Evolutionary conservation across 2,113 vertebrate species (phyloP).

Genomic region (Anarrhichthys ocellatus): DNA sequence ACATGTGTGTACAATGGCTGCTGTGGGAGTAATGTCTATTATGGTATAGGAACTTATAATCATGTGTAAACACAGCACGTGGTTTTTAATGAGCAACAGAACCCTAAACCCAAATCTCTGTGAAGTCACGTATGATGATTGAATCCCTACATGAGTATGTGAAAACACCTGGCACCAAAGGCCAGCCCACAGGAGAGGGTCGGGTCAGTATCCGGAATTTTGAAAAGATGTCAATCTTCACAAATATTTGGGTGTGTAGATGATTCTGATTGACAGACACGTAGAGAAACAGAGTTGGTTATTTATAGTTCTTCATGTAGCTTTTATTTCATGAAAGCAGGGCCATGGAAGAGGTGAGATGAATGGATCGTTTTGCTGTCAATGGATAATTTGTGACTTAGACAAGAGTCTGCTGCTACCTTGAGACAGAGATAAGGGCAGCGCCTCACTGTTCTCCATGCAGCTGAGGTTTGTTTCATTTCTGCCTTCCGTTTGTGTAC

Average conservation of each 20-base stretch:
- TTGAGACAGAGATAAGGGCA: slow-evolving; percentile 17
- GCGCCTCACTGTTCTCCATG: slow-evolving; percentile 51
- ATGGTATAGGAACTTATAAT: background rate
- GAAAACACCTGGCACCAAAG: background rate
- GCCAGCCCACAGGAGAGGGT: background rate
- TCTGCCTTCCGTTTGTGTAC: slow-evolving; percentile 44
- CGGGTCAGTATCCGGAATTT: background rate
- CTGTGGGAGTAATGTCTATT: slow-evolving; percentile 56
- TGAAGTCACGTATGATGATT: background rate
- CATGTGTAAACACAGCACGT: background rate
- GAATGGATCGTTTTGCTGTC: slow-evolving; percentile 16
- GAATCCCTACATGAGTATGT: background rate
- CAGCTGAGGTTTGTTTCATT: slow-evolving; percentile 44
- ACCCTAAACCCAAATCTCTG: slow-evolving; percentile 20
- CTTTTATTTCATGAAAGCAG: slow-evolving; percentile 27
- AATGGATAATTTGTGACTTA: slow-evolving; percentile 13
- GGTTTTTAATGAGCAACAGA: slow-evolving; percentile 12
- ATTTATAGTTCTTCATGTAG: slow-evolving; percentile 1
- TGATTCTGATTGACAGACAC: background rate
- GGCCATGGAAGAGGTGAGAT: slow-evolving; percentile 25
- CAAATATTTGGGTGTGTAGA: slow-evolving; percentile 18
- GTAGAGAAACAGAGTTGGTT: background rate
- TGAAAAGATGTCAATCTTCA: slow-evolving; percentile 5
- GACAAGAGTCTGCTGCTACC: slow-evolving; percentile 42
- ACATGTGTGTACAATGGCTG: slow-evolving; percentile 34